Conservation (phyloP, 2,113 vertebrate genomes). For the Antechinus stuartii region DNA sequence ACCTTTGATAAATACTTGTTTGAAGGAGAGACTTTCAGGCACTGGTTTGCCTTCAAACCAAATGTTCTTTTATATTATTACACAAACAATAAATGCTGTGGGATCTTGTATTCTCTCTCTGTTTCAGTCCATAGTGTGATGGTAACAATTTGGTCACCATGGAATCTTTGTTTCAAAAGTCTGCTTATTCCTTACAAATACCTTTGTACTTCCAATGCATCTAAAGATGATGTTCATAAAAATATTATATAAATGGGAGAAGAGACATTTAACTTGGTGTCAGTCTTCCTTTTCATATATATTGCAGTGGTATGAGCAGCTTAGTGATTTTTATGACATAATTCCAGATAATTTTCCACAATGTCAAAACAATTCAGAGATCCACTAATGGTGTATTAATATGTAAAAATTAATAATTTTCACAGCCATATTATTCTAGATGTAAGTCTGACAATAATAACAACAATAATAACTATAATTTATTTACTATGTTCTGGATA, state of each 20-base stretch:
- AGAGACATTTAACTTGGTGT: neutral
- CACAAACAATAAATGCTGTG: neutral
- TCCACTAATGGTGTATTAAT: neutral
- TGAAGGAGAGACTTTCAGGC: neutral
- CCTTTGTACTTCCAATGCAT: neutral
- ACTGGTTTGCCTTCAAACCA: neutral
- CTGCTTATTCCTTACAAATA: neutral
- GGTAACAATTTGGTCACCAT: neutral
- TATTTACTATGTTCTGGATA: neutral
- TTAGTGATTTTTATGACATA: neutral
- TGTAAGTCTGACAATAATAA: neutral
- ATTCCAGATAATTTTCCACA: neutral
- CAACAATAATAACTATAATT: neutral
- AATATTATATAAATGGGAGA: neutral
- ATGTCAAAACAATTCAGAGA: neutral
- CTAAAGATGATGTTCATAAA: neutral
- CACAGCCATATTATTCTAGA: neutral
- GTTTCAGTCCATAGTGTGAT: neutral
- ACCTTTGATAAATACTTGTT: neutral
- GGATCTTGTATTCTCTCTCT: neutral
- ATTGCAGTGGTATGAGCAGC: neutral
- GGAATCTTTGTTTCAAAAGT: neutral
- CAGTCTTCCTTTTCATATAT: neutral
- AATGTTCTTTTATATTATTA: neutral
- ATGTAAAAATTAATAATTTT: no score